Conservation (phyloP, 2,113 vertebrate genomes). For the Calonectris borealis region DNA sequence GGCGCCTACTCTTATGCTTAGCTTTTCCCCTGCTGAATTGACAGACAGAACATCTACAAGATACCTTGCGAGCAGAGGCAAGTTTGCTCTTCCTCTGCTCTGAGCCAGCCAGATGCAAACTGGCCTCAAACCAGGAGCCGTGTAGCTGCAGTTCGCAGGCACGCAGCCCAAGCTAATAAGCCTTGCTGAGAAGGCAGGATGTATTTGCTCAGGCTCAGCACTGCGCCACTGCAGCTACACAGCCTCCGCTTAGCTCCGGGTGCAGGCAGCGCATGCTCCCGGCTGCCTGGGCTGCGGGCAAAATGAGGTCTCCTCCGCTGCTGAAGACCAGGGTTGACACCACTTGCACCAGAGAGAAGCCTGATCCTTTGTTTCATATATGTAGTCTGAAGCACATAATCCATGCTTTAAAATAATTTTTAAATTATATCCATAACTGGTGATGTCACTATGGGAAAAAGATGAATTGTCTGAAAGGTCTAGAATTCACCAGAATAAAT, state of each 20-base stretch:
- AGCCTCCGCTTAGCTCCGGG: too few species aligned
- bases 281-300: not conserved
- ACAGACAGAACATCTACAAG: not conserved
- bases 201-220: not conserved
- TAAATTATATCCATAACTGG: not conserved
- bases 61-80: not conserved
- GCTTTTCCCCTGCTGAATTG: not conserved
- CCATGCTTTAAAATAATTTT: not conserved
- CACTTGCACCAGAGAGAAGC: not conserved
- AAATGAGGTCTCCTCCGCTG: not conserved
- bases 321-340: not conserved
- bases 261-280: rapidly evolving
- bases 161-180: not conserved
- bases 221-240: not conserved
- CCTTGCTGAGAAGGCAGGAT: not conserved
- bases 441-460: not conserved
- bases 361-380: not conserved
- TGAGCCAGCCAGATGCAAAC: not conserved
- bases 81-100: not conserved
- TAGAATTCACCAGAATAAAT: not conserved
- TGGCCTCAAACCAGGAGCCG: not conserved
- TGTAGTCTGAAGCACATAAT: not conserved
- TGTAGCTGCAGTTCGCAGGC: not conserved
- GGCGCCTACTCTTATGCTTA: not conserved
- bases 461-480: not conserved